Conservation (phyloP, 2,113 vertebrate genomes). For the Lipotes vexillifer region DNA sequence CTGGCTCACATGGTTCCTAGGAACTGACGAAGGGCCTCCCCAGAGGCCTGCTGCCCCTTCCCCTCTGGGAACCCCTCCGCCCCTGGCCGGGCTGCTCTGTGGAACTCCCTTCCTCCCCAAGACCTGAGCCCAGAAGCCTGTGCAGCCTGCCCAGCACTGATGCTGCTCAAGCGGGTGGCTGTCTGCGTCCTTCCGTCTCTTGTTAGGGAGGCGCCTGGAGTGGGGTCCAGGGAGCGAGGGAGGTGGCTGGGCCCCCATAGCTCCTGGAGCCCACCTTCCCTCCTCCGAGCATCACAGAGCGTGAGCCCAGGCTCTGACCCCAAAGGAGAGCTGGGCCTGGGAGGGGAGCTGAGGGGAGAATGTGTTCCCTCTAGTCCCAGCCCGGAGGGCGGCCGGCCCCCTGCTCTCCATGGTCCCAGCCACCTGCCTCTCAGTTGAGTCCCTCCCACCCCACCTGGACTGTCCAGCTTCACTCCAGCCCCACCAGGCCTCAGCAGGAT, state of each 20-base stretch:
- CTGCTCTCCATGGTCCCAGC: no score
- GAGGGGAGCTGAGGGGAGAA: background rate
- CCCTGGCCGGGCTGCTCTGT: background rate
- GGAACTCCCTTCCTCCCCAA: background rate
- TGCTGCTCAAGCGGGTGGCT: rapidly evolving
- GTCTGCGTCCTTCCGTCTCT: background rate
- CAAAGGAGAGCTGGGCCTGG: background rate
- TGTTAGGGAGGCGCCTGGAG: background rate
- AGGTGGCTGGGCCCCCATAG: rapidly evolving
- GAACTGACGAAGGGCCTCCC: background rate
- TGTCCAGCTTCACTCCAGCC: background rate
- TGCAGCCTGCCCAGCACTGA: background rate
- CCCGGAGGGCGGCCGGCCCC: background rate
- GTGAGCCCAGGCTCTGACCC: background rate
- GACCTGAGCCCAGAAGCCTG: background rate
- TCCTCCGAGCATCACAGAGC: background rate
- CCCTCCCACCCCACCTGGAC: background rate
- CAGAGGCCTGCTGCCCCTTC: background rate
- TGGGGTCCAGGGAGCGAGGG: background rate
- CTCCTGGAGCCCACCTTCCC: background rate
- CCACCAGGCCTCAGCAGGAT: background rate
- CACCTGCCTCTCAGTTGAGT: background rate
- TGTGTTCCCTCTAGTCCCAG: background rate
- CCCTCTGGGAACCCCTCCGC: background rate
- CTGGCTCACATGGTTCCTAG: background rate